Evolutionary conservation across 2,113 vertebrate species (phyloP).

Genomic region (Corynorhinus townsendii): DNA sequence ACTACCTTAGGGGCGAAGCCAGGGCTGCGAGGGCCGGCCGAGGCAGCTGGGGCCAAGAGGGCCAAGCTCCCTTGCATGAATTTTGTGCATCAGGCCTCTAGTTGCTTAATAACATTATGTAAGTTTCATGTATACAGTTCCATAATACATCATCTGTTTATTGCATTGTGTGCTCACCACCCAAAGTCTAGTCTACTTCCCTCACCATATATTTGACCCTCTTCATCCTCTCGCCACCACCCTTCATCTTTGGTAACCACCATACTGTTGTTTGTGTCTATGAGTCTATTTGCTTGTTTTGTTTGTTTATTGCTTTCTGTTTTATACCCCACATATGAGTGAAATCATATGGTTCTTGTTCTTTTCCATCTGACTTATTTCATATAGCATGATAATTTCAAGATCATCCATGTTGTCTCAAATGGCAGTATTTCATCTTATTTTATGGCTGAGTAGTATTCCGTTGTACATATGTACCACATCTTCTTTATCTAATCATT

Average conservation of each 20-base stretch:
- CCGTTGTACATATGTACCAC: not conserved
- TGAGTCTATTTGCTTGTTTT: too few relatives aligned
- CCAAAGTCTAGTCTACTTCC: not conserved
- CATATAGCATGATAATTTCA: not conserved
- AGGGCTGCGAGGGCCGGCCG: too few relatives aligned
- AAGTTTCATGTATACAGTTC: not conserved
- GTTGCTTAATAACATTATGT: not conserved
- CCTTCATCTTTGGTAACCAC: not conserved
- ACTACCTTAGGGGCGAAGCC: too few relatives aligned
- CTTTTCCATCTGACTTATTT: not conserved
- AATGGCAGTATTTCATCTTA: not conserved
- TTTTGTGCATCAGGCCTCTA: too few relatives aligned
- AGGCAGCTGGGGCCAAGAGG: too few relatives aligned
- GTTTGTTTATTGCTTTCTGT: too few relatives aligned
- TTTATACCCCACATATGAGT: too few relatives aligned
- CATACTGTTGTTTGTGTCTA: not conserved
- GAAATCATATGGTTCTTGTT: not conserved
- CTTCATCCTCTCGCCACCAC: too few relatives aligned
- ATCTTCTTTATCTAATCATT: not conserved
- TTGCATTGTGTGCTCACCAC: too few relatives aligned
- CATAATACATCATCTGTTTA: not conserved
- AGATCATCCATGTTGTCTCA: not conserved
- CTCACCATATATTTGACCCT: not conserved
- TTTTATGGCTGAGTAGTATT: not conserved
- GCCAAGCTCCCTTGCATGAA: too few relatives aligned